These are phyloP conservation scores for Callyntrura guangdongensis DNA, from an alignment of 2,888 invertebrate genomes.

Conservation along the genomic window DNA sequence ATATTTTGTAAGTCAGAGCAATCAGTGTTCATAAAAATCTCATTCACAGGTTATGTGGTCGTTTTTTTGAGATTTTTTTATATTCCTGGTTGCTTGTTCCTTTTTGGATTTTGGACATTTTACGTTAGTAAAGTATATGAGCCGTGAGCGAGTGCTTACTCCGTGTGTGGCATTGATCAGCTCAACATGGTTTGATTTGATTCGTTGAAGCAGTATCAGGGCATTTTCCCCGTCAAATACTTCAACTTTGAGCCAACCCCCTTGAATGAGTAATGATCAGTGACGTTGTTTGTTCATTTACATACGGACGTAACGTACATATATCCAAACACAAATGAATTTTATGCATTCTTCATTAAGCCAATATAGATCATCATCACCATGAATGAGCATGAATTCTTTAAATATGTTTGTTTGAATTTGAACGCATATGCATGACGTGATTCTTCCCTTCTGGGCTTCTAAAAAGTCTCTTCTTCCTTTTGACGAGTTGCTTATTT, in stretches of 20 bases:
- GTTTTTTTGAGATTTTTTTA: conserved; percentile 1
- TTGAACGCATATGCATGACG: neutral
- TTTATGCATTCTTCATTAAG: conserved; percentile 67
- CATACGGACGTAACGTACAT: neutral
- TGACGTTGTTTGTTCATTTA: neutral
- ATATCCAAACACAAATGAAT: conserved; percentile 10
- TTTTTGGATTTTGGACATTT: conserved; percentile 43
- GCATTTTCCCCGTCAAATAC: conserved; percentile 64
- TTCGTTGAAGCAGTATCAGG: conserved; percentile 66
- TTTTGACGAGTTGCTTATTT: conserved; percentile 8
- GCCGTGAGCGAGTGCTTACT: conserved; percentile 62
- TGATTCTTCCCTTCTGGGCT: conserved; percentile 32
- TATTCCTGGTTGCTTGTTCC: neutral
- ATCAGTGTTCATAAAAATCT: conserved; percentile 37
- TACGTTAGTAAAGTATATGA: conserved; percentile 19
- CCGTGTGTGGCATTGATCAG: conserved; percentile 74
- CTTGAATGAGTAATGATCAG: conserved; percentile 70
- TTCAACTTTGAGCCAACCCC: conserved; percentile 53
- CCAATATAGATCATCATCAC: conserved; percentile 47
- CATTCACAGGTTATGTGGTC: conserved; percentile 23
- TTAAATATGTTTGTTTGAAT: neutral
- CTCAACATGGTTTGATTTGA: conserved; percentile 60
- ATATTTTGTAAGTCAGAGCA: neutral
- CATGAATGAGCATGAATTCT: conserved; percentile 56
- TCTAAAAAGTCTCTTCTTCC: neutral